A percentile compares a stretch with the other conserved stretches of the same genome.
phyloP scores from a whole-genome alignment of 2,888 invertebrate genomes.

The Tipula confusa region DNA sequence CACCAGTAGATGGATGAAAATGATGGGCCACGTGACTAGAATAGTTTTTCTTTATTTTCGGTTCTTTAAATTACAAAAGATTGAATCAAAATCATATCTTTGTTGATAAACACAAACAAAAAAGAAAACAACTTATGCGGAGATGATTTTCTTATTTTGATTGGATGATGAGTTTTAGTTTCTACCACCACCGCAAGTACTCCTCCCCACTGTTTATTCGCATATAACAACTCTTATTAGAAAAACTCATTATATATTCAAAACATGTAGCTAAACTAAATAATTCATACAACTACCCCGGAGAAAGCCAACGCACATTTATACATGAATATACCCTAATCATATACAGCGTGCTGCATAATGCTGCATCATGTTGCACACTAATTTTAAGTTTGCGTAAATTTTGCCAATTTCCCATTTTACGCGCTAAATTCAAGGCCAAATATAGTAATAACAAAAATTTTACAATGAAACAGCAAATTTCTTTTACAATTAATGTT shows the following conservation, averaged over 20 bases:
- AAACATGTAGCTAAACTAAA: neutral
- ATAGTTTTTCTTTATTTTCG: neutral
- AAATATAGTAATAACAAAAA: neutral
- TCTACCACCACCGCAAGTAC: too few species aligned
- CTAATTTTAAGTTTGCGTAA: neutral
- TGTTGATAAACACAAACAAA: constrained; percentile 26
- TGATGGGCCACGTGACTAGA: constrained; percentile 29
- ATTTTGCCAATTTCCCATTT: neutral
- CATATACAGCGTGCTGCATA: neutral
- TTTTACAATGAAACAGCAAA: neutral
- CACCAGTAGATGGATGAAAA: constrained; percentile 16
- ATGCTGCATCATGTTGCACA: neutral
- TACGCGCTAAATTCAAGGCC: neutral
- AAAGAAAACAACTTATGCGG: neutral
- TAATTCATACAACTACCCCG: neutral
- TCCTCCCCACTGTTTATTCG: neutral
- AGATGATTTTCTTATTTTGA: constrained; percentile 3
- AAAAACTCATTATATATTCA: neutral
- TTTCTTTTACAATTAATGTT: neutral
- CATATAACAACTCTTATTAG: neutral
- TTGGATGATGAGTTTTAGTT: neutral
- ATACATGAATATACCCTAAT: neutral
- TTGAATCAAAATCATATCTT: constrained; percentile 26
- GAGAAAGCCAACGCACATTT: neutral
- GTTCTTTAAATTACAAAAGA: constrained; percentile 28